Base-by-base conservation (phyloP, 2,888 invertebrate species). In the Sipha maydis region DNA sequence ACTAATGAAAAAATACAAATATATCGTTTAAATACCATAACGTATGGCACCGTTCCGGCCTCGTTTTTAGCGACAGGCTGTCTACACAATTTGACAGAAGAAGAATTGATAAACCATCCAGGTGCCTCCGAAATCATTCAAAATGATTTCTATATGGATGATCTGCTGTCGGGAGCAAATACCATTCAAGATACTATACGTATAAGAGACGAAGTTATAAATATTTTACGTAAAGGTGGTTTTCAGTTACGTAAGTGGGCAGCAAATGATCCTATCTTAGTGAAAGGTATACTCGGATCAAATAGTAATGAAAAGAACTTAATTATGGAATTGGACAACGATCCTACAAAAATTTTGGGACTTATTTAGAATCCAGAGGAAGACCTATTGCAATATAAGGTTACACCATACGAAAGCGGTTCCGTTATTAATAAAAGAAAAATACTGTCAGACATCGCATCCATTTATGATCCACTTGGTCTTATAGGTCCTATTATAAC, bases 391-490 rank as follows among this genome's bases (percentile, higher is more conserved):
- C 56, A 56, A 14, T 56, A 56, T 56, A 56, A 56, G 56, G 56
- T 56, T 7, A 11, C 21, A 3, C 56, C 56, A 56, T 56, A 56
- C 17, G 17, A 56, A 11, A 14, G 21, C 17, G 7, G 54, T 14
- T 7, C 14, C 54, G 14, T 9, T 9, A 54, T 85, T 90, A 90
- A 31, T 89, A 90, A 54, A 90, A 84, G 84, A 75, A 76, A 69
- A 34, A 90, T 90, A n/a, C 73, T 90, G 38, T 90, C 90, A 5
- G 56, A 83, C n/a, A 90, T 90, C 25, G 89, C 90, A 19, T 90
- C 90, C 83, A 89, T 91, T 14, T 91, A 89, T 79, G 91, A 91
- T 84, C 90, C 90, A 8, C 89, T 91, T 17, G 90, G 90, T 21
- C 69, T 91, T 5, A 41, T 90, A 31, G 90, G 90, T 19, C 91